These are phyloP conservation scores for Lacanobia wlatinum DNA, from an alignment of 2,888 invertebrate genomes.

Conservation along the genomic window DNA sequence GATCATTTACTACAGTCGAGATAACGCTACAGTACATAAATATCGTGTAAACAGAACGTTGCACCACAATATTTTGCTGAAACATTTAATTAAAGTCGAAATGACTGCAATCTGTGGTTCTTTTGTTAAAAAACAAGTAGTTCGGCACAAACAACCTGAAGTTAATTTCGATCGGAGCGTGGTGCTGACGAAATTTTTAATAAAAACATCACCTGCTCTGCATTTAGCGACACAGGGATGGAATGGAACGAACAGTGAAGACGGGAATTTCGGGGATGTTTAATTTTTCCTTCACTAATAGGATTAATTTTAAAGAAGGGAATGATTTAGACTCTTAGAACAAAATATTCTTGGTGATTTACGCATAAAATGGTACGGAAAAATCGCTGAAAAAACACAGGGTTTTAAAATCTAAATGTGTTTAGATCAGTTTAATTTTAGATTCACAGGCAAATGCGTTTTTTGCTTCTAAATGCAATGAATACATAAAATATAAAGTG, in stretches of 20 bases:
- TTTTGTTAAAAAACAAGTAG: conserved; percentile 67
- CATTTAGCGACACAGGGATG: conserved; percentile 68
- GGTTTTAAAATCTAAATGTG: too few relatives aligned
- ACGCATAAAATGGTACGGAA: neutral
- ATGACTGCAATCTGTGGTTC: conserved; percentile 64
- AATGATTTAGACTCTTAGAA: neutral
- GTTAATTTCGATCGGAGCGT: conserved; percentile 79
- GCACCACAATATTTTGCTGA: conserved; percentile 65
- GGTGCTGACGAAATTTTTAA: conserved; percentile 80
- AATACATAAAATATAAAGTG: too few relatives aligned
- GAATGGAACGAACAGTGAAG: conserved; percentile 34
- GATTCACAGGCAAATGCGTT: too few relatives aligned
- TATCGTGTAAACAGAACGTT: conserved; percentile 32
- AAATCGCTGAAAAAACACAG: too few relatives aligned
- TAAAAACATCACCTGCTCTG: conserved; percentile 85
- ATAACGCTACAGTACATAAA: neutral
- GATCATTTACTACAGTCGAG: too few relatives aligned
- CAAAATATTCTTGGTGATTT: neutral
- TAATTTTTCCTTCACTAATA: neutral
- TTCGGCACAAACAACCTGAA: conserved; percentile 73
- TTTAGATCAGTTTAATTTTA: too few relatives aligned
- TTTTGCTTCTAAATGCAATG: too few relatives aligned
- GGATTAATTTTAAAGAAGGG: conserved; percentile 11
- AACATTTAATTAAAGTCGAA: conserved; percentile 71
- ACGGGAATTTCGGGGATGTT: conserved; percentile 3